These are phyloP conservation scores for Protaetia brevitarsis DNA, from an alignment of 1,140 invertebrate species.

Conservation along the genomic window DNA sequence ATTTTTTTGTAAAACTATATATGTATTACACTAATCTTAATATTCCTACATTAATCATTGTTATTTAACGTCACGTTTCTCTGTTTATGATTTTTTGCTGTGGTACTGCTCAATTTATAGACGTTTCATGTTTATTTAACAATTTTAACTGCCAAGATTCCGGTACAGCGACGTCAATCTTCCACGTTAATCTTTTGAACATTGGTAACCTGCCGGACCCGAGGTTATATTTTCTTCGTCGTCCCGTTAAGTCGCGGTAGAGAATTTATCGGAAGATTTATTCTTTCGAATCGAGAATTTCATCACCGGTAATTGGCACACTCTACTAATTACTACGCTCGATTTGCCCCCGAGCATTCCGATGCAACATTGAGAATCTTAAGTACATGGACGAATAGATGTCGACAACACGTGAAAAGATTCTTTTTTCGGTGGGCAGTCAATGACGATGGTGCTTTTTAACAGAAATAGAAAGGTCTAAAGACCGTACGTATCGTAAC, in stretches of 20 bases:
- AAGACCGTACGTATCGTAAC: not conserved
- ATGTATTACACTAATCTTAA: not conserved
- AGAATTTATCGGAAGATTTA: constrained; percentile 20
- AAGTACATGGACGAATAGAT: not conserved
- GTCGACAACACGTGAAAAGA: constrained; percentile 1
- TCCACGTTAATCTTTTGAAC: not conserved
- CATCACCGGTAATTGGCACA: constrained; percentile 22
- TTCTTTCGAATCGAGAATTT: constrained; percentile 6
- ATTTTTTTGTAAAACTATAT: not conserved
- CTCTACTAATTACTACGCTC: constrained; percentile 17
- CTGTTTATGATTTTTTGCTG: not conserved
- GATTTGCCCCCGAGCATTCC: not conserved
- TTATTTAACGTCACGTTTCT: not conserved
- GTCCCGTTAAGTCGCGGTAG: not conserved
- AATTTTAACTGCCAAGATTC: not conserved
- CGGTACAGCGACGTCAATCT: not conserved
- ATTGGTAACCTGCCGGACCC: not conserved
- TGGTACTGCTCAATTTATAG: not conserved
- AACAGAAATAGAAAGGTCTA: not conserved
- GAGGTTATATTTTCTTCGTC: not conserved
- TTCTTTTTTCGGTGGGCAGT: not conserved
- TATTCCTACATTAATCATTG: not conserved
- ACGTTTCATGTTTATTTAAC: not conserved
- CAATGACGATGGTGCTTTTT: not conserved
- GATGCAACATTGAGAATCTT: constrained; percentile 13